Evolutionary conservation across 2,797 vertebrate species (phyloP).

Genomic region (Anguilla obscura): DNA sequence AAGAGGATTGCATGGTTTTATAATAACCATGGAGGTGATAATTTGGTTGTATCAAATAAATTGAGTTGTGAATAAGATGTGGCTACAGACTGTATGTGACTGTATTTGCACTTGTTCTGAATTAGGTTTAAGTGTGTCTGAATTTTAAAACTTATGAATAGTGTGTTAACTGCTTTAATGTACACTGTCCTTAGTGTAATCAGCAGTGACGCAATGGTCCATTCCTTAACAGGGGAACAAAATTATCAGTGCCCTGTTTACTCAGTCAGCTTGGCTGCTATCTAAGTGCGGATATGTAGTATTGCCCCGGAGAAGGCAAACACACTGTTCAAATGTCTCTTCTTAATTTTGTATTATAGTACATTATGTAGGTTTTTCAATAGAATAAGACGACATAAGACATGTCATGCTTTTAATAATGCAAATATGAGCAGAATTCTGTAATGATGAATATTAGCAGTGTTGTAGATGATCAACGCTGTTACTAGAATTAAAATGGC

Average conservation of each 20-base stretch:
- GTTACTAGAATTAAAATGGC: not conserved
- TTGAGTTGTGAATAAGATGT: not conserved
- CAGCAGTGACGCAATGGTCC: not conserved
- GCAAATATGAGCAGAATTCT: not conserved
- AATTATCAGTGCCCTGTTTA: not conserved
- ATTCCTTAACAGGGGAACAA: not conserved
- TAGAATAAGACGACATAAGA: not conserved
- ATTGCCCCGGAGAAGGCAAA: not conserved
- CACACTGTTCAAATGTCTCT: not conserved
- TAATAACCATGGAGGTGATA: not conserved
- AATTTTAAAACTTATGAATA: not conserved
- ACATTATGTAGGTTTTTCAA: not conserved
- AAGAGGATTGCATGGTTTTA: not conserved
- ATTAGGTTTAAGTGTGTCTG: not conserved
- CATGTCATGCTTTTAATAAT: not conserved
- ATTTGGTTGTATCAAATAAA: not conserved
- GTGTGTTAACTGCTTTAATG: conserved; percentile 36
- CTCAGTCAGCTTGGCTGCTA: not conserved
- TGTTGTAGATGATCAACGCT: not conserved
- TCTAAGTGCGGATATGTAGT: not conserved
- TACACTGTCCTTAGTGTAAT: not conserved
- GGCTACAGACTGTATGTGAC: not conserved
- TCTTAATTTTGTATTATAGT: not conserved
- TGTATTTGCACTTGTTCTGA: not conserved
- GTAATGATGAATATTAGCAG: not conserved